Evolutionary conservation across 2,888 invertebrate genomes (phyloP).

Genomic region (Agapostemon virescens): DNA sequence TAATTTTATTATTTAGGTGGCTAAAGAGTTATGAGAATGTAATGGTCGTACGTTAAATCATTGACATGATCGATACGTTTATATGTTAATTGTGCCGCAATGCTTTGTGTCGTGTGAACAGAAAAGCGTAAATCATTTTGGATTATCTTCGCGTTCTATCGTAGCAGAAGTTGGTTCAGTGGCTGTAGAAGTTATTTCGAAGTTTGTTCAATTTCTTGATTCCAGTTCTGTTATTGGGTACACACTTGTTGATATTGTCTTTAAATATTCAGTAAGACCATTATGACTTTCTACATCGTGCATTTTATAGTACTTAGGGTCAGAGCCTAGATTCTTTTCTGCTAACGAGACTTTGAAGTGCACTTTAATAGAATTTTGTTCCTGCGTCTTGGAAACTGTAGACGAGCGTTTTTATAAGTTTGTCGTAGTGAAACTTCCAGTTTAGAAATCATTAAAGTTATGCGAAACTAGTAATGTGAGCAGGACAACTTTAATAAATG

Average conservation of each 20-base stretch:
- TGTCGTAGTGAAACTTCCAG: not conserved
- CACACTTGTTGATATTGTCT: not conserved
- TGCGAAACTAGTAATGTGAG: not conserved
- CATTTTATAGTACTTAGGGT: not conserved
- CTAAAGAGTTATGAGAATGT: no score
- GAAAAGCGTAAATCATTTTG: no score
- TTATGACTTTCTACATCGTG: not conserved
- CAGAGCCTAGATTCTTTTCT: not conserved
- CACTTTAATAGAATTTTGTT: not conserved
- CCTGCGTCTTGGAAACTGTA: not conserved
- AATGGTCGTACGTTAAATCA: no score
- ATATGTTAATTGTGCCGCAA: no score
- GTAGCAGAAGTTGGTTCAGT: no score
- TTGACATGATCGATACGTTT: no score
- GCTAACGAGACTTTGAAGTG: conserved; percentile 10
- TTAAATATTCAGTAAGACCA: not conserved
- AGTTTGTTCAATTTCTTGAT: not conserved
- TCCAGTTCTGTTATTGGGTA: not conserved
- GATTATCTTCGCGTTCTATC: no score
- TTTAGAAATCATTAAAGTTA: conserved; percentile 4
- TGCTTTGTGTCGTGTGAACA: no score
- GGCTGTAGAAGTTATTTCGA: not conserved
- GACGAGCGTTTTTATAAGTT: not conserved
- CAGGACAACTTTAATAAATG: not conserved
- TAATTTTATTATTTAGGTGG: no score